Conservation (phyloP, 2,797 vertebrate genomes). For the Melopsittacus undulatus region DNA sequence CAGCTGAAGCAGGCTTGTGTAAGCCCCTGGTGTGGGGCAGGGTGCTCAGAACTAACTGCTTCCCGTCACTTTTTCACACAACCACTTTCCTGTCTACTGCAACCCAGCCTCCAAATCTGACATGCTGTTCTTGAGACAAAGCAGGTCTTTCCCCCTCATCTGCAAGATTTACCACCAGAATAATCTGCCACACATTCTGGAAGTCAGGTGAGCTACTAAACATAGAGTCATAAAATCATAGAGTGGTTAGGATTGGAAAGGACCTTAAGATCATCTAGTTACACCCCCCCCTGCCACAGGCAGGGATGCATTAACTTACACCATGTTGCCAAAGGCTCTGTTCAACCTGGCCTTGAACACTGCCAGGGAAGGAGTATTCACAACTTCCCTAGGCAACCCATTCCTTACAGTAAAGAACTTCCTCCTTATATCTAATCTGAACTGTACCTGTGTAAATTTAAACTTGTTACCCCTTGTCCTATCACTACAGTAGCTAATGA, state of each 20-base stretch:
- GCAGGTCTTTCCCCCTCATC: neutral
- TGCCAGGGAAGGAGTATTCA: neutral
- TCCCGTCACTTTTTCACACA: neutral
- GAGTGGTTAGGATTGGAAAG: neutral
- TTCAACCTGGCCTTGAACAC: neutral
- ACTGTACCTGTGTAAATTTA: neutral
- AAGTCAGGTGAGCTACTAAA: neutral
- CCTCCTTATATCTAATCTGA: neutral
- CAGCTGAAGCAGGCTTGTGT: neutral
- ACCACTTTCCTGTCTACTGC: neutral
- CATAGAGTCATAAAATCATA: neutral
- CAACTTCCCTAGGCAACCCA: neutral
- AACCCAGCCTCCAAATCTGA: neutral
- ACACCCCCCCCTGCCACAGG: neutral
- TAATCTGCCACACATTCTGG: neutral
- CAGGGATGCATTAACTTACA: neutral
- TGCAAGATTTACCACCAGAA: neutral
- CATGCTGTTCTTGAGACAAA: neutral
- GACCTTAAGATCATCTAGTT: neutral
- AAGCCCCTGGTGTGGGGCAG: fast-evolving
- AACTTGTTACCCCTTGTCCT: no score
- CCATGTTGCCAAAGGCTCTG: neutral
- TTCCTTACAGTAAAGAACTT: neutral
- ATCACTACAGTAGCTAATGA: no score
- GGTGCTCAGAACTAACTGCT: neutral